Conservation (phyloP, 1,140 invertebrate genomes). For the Drosophila virilis region DNA sequence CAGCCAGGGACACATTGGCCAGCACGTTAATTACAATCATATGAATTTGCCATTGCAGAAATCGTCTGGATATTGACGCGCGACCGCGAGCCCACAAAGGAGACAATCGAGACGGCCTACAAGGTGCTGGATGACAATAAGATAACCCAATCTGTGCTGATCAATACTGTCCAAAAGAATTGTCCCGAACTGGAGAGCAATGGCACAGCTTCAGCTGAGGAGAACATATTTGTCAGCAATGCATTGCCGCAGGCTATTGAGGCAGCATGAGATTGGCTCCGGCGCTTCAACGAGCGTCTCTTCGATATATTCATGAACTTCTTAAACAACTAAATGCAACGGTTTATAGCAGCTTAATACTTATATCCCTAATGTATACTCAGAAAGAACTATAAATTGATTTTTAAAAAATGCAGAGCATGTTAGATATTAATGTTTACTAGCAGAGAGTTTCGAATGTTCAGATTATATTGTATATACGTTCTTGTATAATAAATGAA, state of each 20-base stretch:
- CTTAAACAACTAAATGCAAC: slow-evolving; percentile 36
- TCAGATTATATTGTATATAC: slow-evolving; percentile 8
- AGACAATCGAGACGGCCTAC: slow-evolving; percentile 48
- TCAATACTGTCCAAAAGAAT: slow-evolving; percentile 60
- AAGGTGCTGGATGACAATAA: slow-evolving; percentile 69
- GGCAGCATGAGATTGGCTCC: slow-evolving; percentile 64
- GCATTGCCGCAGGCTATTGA: slow-evolving; percentile 48
- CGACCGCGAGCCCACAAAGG: slow-evolving; percentile 47
- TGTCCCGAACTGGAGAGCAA: slow-evolving; percentile 59
- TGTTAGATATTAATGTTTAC: not conserved
- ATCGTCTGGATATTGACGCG: slow-evolving; percentile 76
- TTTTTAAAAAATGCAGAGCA: no score
- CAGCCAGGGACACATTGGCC: slow-evolving; percentile 32
- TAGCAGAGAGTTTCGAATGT: not conserved
- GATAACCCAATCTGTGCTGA: slow-evolving; percentile 51
- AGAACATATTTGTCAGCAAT: slow-evolving; percentile 29
- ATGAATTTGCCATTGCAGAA: slow-evolving; percentile 51
- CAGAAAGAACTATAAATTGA: no score
- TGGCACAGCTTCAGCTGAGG: slow-evolving; percentile 21
- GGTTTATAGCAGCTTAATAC: not conserved
- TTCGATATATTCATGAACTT: slow-evolving; percentile 64
- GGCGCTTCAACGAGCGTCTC: slow-evolving; percentile 68
- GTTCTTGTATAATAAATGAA: not conserved
- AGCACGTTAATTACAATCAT: slow-evolving; percentile 43
- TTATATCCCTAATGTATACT: not conserved